Percentiles rank a stretch among this genome's conserved stretches.
Conservation (phyloP, 2,113 vertebrate species). For the Gopherus flavomarginatus region DNA sequence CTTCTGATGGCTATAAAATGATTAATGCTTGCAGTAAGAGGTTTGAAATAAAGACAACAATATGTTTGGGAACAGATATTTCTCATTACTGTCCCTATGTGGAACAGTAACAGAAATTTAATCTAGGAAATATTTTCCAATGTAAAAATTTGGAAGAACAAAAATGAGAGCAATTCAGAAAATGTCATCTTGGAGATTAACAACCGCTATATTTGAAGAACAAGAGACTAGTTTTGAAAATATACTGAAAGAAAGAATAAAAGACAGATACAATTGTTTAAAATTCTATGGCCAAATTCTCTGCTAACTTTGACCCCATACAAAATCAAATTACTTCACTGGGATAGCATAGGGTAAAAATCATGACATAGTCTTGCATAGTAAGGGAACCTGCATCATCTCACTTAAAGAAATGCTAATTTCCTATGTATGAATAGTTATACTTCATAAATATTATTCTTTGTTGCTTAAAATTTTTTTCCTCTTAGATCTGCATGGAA, state of each 20-base stretch:
- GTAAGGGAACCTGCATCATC: neutral
- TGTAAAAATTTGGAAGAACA: neutral
- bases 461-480: neutral
- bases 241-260: neutral
- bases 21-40: neutral
- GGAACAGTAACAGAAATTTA: neutral
- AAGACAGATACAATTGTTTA: neutral
- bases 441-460: neutral
- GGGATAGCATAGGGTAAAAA: neutral
- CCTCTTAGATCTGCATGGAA: neutral
- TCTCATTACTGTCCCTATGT: neutral
- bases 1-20: neutral
- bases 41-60: neutral
- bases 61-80: neutral
- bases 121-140: neutral
- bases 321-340: neutral
- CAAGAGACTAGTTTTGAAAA: neutral
- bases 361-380: neutral
- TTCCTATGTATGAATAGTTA: neutral
- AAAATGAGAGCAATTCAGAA: neutral
- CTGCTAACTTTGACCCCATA: neutral
- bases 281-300: neutral
- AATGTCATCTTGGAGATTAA: neutral
- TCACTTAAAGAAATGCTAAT: neutral
- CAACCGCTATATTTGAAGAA: neutral